phyloP scores from a whole-genome alignment of 2,113 vertebrate genomes.

The Nothocercus nigrocapillus region DNA sequence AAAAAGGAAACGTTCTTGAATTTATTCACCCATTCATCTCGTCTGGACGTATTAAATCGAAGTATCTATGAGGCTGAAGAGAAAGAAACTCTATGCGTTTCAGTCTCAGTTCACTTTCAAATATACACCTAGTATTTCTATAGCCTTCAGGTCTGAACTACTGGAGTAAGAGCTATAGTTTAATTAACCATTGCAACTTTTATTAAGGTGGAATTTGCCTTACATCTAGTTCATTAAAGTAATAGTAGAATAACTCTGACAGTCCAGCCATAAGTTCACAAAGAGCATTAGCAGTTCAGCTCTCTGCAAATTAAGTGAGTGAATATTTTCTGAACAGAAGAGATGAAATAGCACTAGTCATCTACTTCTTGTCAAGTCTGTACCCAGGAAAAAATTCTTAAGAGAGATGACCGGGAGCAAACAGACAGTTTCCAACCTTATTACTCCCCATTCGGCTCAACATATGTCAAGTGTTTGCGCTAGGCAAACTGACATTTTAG shows the following conservation, averaged over 20 bases:
- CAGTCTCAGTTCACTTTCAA: not conserved
- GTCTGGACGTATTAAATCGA: not conserved
- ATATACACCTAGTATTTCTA: not conserved
- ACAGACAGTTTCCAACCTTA: slow-evolving; percentile 35
- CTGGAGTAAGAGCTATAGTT: not conserved
- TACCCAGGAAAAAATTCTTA: not conserved
- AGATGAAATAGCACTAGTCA: not conserved
- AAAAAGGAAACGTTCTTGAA: slow-evolving; percentile 28
- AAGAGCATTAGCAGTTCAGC: slow-evolving; percentile 4
- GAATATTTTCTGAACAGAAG: slow-evolving; percentile 9
- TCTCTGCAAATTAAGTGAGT: not conserved
- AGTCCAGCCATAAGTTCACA: slow-evolving; percentile 20
- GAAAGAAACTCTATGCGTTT: not conserved
- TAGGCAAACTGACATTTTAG: slow-evolving; percentile 54
- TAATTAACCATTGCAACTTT: slow-evolving; percentile 55
- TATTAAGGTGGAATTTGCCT: slow-evolving; percentile 15
- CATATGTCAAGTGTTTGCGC: slow-evolving; percentile 37
- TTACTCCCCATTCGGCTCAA: slow-evolving; percentile 30
- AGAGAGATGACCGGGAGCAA: slow-evolving; percentile 29
- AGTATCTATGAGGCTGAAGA: not conserved
- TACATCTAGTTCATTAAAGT: slow-evolving; percentile 39
- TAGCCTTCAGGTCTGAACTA: not conserved
- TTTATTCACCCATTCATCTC: not conserved
- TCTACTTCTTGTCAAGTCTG: not conserved
- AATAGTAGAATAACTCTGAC: slow-evolving; percentile 32